Evolutionary conservation across 2,888 invertebrate genomes (phyloP), one percentile per base, ranked within the genome.

Genomic region (Pogonocherus hispidulus): DNA sequence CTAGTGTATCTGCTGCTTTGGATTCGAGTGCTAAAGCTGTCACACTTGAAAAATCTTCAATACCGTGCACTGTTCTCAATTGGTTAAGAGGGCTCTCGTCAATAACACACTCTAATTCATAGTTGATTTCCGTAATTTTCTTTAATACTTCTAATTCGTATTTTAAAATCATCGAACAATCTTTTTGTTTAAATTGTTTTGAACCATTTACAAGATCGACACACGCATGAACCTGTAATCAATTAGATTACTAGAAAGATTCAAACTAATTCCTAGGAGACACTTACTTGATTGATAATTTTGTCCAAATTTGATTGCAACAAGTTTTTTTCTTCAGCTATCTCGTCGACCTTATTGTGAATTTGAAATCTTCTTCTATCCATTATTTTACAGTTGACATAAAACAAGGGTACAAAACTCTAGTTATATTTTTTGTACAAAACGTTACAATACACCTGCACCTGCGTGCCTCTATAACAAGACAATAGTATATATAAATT

Each of bases 51-150:
- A n/a, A 41, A 41, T 41, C 14, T 41, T 27, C n/a, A 6, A 22
- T 18, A 16, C 16, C 3, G 11, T 32, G 22, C 44, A 5, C 18
- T 4, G 6, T 22, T 37, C 55, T 41, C 44, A 63, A 44, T 18
- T 19, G 19, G 2, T 49, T 32, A 5, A 65, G 27, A 46, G 64
- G 64, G 52, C 56, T 68, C 9, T 55, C 41, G 11, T 68, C 64
- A 20, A 68, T 44, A 3, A 71, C 6, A 20, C 32, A 59, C 59
- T 73, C 73, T 59, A 73, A 63, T 35, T 65, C 37, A 19, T 55
- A 71, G 44, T 70, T 73, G 2, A 73, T 70, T 37, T 73, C 70
- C 8, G 60, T 65, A 16, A 73, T 46, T 47, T 66, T 66, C 19
- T 69, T 64, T 27, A 71, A 56, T 9, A 73, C 41, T 18, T 71